phyloP scores from a whole-genome alignment of 2,113 vertebrate species.

The Thalassarche chlororhynchos region DNA sequence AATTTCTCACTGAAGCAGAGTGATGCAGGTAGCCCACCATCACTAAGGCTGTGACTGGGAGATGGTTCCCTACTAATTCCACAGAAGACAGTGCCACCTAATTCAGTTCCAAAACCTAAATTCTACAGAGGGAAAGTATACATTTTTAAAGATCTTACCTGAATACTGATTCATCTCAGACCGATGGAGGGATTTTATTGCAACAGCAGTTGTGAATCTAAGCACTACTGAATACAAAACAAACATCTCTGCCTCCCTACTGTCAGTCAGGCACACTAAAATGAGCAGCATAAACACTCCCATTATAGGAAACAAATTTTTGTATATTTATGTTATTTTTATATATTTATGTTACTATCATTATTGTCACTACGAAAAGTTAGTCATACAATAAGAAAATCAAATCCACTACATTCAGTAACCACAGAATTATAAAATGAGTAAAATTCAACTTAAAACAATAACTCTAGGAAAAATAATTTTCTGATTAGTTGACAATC shows the following conservation, averaged over 20 bases:
- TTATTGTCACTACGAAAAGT: background rate
- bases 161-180: background rate
- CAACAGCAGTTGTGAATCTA: background rate
- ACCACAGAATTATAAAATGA: background rate
- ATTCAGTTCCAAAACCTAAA: background rate
- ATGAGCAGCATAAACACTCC: background rate
- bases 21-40: background rate
- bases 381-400: background rate
- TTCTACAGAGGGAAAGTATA: background rate
- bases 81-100: background rate
- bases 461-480: background rate
- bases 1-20: background rate
- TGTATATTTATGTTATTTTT: background rate
- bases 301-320: background rate
- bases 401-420: background rate
- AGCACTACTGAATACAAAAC: background rate
- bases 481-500: background rate
- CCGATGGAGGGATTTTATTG: background rate
- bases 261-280: background rate
- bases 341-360: background rate
- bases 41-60: background rate
- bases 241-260: background rate
- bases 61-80: background rate
- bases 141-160: background rate
- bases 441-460: slow-evolving; percentile 34